Evolutionary conservation across 2,888 invertebrate species (phyloP), one percentile per base, ranked within the genome.

Genomic region (Drosophila infuscata): DNA sequence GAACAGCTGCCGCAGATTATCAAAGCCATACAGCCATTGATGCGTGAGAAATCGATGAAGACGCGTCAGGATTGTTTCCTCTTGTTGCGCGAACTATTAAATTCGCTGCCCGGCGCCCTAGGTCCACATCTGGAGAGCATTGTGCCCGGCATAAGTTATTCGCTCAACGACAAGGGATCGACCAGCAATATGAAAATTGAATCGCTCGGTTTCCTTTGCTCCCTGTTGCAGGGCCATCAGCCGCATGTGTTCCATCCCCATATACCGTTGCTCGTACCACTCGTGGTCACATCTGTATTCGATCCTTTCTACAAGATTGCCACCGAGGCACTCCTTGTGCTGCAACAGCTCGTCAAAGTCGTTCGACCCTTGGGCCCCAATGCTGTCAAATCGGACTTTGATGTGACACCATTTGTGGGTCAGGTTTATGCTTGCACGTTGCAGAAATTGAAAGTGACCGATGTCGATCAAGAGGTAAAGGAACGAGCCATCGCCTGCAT

Each of bases 271-370:
- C 93, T 98, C 49, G 95, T 97, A 74, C 97, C 97, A 12, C 96
- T 98, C 6, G 96, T 99, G 56, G 96, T 98, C 56, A 94, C 96
- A 70, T 97, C 98, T 43, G 98, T 99, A 32, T 96, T 96, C 61
- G 99, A 99, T 94, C 96, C 96, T 52, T 99, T 99, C 94, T 99
- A 99, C 94, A 99, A 99, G 94, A 99, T 99, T 85, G 98, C 98
- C 2, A 99, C 99, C 0, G 99, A 99, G 93, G 99, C 99, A 3
- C 94, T 99, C 63, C 94, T 97, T 32, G 99, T 99, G 25, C 94
- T 99, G 74, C 99, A 99, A 92, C 97, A 98, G 78, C 94, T 99
- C 70, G 98, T 99, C 32, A 97, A 97, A 94, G 98, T 99, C 57
- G 97, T 99, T 90, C 95, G 98, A 33, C 98, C 98, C 0, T 60